phyloP scores from a whole-genome alignment of 92 coral and sea anemone genomes.

The Palythoa heliodiscus region DNA sequence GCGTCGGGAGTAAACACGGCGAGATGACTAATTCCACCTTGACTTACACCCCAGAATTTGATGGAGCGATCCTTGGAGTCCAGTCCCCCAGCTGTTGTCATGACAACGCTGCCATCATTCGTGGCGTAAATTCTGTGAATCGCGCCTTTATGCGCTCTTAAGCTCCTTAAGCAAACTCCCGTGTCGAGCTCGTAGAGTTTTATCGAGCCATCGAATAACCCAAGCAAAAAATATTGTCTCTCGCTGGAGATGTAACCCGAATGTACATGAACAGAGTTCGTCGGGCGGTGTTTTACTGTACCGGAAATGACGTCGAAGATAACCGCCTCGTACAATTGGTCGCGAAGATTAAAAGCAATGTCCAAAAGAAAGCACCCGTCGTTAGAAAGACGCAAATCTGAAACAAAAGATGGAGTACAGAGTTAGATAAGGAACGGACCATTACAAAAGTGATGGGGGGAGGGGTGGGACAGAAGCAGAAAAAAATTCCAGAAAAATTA shows the following conservation, averaged over 20 bases:
- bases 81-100: constrained; percentile 83
- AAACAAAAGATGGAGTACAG: neutral
- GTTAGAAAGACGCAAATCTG: constrained; percentile 59
- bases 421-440: neutral
- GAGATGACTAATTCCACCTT: constrained; percentile 26
- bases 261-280: constrained; percentile 57
- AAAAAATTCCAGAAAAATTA: no score
- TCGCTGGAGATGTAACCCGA: constrained; percentile 51
- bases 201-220: constrained; percentile 66
- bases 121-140: constrained; percentile 66
- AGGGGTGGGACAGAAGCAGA: neutral
- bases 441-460: neutral
- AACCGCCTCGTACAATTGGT: constrained; percentile 57
- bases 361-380: constrained; percentile 64
- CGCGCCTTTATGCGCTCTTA: constrained; percentile 69
- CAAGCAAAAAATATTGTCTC: constrained; percentile 45
- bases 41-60: constrained; percentile 57
- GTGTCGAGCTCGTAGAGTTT: constrained; percentile 55
- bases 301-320: constrained; percentile 70
- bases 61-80: constrained; percentile 83
- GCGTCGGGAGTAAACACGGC: constrained; percentile 80
- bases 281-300: constrained; percentile 43
- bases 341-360: constrained; percentile 43
- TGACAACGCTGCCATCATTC: constrained; percentile 52
- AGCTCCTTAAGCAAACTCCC: constrained; percentile 45